phyloP scores from a whole-genome alignment of 2,797 vertebrate genomes.

The Echeneis naucrates region DNA sequence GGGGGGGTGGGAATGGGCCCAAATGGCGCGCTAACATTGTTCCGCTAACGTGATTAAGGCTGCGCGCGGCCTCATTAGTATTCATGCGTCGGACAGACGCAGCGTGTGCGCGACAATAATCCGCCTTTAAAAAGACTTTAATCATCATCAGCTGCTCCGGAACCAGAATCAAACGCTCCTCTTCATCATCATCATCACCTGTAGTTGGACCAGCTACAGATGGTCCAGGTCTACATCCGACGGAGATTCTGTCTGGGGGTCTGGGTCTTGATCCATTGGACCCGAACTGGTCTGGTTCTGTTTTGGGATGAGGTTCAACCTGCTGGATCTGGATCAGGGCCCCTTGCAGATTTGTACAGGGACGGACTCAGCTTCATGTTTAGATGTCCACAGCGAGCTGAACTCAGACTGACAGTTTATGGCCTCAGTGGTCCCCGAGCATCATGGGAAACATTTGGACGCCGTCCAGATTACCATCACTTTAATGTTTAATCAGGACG shows the following conservation, averaged over 20 bases:
- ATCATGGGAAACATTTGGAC: slow-evolving; percentile 67
- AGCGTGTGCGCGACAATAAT: slow-evolving; percentile 53
- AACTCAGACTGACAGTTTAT: slow-evolving; percentile 4
- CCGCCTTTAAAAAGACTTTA: slow-evolving; percentile 63
- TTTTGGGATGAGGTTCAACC: too few species aligned
- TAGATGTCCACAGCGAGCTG: too few species aligned
- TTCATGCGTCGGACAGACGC: slow-evolving; percentile 64
- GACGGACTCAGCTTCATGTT: too few species aligned
- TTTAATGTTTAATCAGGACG: slow-evolving; percentile 75
- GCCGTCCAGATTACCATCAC: slow-evolving; percentile 65
- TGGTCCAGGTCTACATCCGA: too few species aligned
- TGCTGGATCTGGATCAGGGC: too few species aligned
- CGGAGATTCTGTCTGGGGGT: too few species aligned
- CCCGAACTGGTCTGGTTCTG: too few species aligned
- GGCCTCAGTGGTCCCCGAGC: slow-evolving; percentile 34
- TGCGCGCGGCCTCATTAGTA: slow-evolving; percentile 65
- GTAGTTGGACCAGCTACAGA: too few species aligned
- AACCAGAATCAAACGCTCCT: slow-evolving; percentile 26
- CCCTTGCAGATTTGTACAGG: too few species aligned
- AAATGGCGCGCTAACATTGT: slow-evolving; percentile 81
- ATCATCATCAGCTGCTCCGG: slow-evolving; percentile 52
- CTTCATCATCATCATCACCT: not conserved
- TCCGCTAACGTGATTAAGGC: slow-evolving; percentile 63
- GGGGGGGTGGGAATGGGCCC: slow-evolving; percentile 83
- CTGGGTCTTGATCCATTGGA: too few species aligned